Base-by-base conservation (phyloP, 2,113 vertebrate species). In the Sylvilagus bachmani region DNA sequence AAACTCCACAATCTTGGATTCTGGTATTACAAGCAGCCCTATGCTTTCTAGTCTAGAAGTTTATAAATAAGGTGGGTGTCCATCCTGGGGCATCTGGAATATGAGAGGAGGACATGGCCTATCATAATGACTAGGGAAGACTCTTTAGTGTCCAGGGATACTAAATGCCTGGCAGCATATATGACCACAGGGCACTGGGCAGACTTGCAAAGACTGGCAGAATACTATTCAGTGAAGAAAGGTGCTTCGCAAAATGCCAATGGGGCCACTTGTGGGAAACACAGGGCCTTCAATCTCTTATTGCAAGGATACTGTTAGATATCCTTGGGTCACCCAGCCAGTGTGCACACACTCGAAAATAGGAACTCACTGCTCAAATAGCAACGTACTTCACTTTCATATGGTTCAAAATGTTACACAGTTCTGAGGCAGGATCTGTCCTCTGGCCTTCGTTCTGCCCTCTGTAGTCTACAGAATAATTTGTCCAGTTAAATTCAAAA, bases 361-460 rank as follows among this genome's bases (percentile, higher is more conserved):
- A 12, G 11, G 49, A 24, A 2, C 36, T n/a, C 31, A 24, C 29
- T 4, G 21, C 55, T 64, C 64, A 25, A 71, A 77, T 33, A 31
- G 5, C 38, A 7, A 3, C 12, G 4, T 24, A 3, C 31, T 36
- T 2, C 12, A n/a, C 6, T 61, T 67, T 9, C 4, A 14, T 1
- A 19, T 33, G 31, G 69, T 49, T 71, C 44, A 51, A 77, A 61
- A 77, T 36, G 36, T 38, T 17, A 9, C 29, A 75, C 10, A 27
- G 24, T 13, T 58, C 1, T 22, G 49, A 90, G 81, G 17, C 22
- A 29, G 0, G 44, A 49, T 12, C 51, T 92, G 3, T 62, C 64
- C 12, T 61, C 25, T 53, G 38, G 31, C 55, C 33, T 67, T 71
- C 0, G 0, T 70, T 58, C 33, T 38, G 66, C 31, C 64, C 1